Evolutionary conservation across 2,797 vertebrate genomes (phyloP), one percentile per base, ranked within the genome.

Genomic region (Sebastiscus tertius): DNA sequence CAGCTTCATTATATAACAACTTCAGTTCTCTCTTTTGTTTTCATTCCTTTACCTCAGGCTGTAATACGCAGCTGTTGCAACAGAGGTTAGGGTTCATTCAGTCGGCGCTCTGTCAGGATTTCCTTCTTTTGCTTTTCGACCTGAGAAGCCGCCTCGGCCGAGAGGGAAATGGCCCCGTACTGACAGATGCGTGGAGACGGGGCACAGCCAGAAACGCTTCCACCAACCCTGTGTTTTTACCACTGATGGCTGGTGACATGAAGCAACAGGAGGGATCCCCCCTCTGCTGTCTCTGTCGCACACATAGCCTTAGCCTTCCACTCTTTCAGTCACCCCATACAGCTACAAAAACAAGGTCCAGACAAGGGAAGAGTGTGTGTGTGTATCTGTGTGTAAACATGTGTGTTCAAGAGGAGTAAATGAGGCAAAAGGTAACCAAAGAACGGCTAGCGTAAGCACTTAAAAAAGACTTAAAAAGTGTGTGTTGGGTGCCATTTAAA

Each of bases 61-160:
- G 18, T 29, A 39, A 77, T 27, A 27, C n/a, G 60, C 85, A 92
- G 84, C 90, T 87, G 89, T 71, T 88, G 34, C 72, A 75, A 69
- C 76, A 68, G 5, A 89, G 88, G 87, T 89, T 56, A 93, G 64
- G 87, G 88, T 76, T 89, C 88, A 86, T 9, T 5, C 39, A 11
- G 71, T 65, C 83, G 73, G 83, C 22, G 58, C 78, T 87, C 79
- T 36, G 88, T 91, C 93, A 93, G 94, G 92, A 95, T 93, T 93
- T 94, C 94, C 94, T 89, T 56, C 78, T 67, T 85, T 84, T 82
- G 74, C 77, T 81, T 71, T 89, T 79, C 42, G 69, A 78, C 83
- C 79, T 10, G 72, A 82, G 33, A 62, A 65, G 72, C 18, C 8
- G 52, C 62, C 26, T 71, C 3, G 4, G 82, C 79, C 85, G 63